phyloP scores from a whole-genome alignment of 2,888 invertebrate genomes.

The Zele albiditarsus region DNA sequence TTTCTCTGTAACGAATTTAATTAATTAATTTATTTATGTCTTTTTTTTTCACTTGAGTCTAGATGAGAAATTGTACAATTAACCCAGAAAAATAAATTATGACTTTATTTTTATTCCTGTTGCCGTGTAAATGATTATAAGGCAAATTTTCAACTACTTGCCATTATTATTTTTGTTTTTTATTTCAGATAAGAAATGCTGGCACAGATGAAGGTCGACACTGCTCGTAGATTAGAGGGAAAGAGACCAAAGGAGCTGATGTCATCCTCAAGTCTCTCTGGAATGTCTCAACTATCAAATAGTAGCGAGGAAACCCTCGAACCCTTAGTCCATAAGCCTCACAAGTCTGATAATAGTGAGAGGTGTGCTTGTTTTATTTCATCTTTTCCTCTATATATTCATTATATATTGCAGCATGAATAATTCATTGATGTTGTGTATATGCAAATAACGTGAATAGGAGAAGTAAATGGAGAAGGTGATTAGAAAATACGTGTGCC shows the following conservation, averaged over 20 bases:
- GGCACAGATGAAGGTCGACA: constrained; percentile 60
- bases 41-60: too few relatives aligned
- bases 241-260: constrained; percentile 69
- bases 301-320: constrained; percentile 70
- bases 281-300: constrained; percentile 71
- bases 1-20: too few relatives aligned
- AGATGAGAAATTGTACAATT: too few relatives aligned
- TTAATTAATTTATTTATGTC: too few relatives aligned
- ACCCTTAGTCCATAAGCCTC: constrained; percentile 67
- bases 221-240: constrained; percentile 63
- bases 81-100: too few relatives aligned
- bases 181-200: constrained; percentile 60
- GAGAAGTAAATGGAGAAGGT: constrained; percentile 21
- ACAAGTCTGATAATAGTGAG: constrained; percentile 62
- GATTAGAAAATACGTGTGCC: constrained; percentile 36
- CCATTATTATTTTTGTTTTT: background rate
- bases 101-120: background rate
- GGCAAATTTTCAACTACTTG: too few relatives aligned
- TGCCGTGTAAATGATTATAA: background rate
- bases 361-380: constrained; percentile 55
- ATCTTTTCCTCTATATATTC: constrained; percentile 8
- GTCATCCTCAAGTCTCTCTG: constrained; percentile 70
- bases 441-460: constrained; percentile 34
- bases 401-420: constrained; percentile 30
- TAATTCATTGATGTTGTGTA: constrained; percentile 31